A percentile compares a stretch with the other conserved stretches of the same genome.
Conservation (phyloP, 2,113 vertebrate genomes). For the Capricornis sumatraensis region DNA sequence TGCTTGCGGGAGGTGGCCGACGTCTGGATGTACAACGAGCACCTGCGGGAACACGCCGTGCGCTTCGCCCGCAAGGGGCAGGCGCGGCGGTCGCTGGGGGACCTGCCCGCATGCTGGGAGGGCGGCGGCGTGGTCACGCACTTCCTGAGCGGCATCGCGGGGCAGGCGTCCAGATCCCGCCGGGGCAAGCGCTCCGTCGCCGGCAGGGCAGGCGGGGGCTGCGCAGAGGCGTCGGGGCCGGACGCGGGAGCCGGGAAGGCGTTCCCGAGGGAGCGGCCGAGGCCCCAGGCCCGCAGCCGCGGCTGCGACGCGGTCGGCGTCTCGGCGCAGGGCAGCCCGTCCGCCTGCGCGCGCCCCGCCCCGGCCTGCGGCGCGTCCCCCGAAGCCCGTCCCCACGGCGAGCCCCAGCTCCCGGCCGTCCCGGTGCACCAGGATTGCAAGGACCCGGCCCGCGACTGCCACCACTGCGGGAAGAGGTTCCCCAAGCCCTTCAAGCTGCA, state of each 20-base stretch:
- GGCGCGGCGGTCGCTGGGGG: conserved; percentile 85
- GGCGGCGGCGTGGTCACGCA: conserved; percentile 86
- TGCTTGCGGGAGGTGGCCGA: conserved; percentile 95
- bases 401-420: conserved; percentile 79
- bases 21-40: conserved; percentile 98
- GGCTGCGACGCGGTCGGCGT: not conserved
- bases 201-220: conserved; percentile 74
- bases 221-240: conserved; percentile 58
- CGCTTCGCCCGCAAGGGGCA: conserved; percentile 94
- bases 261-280: conserved; percentile 72
- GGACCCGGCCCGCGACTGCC: conserved; percentile 96
- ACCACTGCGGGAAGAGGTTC: conserved; percentile 98
- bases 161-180: conserved; percentile 80
- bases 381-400: conserved; percentile 79
- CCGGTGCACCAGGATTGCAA: conserved; percentile 94
- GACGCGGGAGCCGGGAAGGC: conserved; percentile 67
- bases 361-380: conserved; percentile 51
- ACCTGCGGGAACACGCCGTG: conserved; percentile 93
- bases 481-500: conserved; percentile 99
- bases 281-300: not conserved
- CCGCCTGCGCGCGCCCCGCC: not conserved
- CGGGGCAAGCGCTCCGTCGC: not conserved
- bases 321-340: not conserved
- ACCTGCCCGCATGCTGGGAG: conserved; percentile 84
- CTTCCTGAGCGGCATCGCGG: conserved; percentile 90